A percentile compares a stretch with the other conserved stretches of the same genome.
Conservation (phyloP, 2,113 vertebrate genomes). For the Tetrao urogallus region DNA sequence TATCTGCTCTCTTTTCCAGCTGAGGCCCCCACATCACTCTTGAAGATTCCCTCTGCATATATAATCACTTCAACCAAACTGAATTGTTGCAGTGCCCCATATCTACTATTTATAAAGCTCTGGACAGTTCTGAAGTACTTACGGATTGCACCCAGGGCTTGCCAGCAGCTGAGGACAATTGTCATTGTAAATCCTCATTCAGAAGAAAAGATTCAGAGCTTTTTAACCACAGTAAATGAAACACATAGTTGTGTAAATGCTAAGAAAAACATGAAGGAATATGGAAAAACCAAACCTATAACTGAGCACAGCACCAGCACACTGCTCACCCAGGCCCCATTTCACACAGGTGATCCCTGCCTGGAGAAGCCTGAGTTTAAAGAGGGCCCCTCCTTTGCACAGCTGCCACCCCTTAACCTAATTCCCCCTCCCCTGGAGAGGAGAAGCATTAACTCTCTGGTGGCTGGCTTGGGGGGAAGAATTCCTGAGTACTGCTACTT, state of each 20-base stretch:
- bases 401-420: neutral
- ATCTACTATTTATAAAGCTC: neutral
- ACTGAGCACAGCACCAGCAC: fast-evolving
- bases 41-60: fast-evolving
- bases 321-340: fast-evolving
- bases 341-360: fast-evolving
- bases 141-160: neutral
- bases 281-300: neutral
- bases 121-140: neutral
- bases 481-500: fast-evolving
- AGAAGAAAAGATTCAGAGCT: neutral
- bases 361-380: neutral
- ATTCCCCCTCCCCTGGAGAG: neutral
- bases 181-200: fast-evolving
- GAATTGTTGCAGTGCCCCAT: fast-evolving
- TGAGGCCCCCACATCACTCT: neutral
- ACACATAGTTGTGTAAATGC: neutral
- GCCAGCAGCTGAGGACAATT: neutral
- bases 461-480: neutral
- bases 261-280: fast-evolving
- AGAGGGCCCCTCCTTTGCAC: neutral
- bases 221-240: neutral
- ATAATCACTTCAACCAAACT: fast-evolving
- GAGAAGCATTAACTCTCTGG: neutral
- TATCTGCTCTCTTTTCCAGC: neutral